These are phyloP conservation scores for Rhinichthys osculus DNA, from an alignment of 2,797 vertebrate genomes.

Conservation along the genomic window DNA sequence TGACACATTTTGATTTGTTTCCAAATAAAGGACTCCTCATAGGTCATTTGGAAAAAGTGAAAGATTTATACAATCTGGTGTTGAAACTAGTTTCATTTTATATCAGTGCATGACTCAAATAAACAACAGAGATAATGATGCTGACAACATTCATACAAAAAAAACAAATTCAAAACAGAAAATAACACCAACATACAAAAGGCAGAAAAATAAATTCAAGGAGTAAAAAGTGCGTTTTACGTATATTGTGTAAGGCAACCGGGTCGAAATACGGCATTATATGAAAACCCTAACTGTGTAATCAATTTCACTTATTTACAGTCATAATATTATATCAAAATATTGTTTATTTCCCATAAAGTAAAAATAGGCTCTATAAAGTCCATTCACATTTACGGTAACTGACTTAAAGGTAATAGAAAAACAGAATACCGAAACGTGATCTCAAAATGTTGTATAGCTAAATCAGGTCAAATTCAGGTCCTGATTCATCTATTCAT, in stretches of 20 bases:
- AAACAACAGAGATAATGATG: constrained; percentile 23
- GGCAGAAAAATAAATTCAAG: neutral
- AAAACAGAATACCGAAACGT: constrained; percentile 51
- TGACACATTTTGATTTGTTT: constrained; percentile 14
- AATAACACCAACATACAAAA: constrained; percentile 14
- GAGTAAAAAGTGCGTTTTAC: constrained; percentile 62
- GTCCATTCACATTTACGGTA: constrained; percentile 58
- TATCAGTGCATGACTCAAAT: constrained; percentile 63
- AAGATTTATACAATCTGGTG: constrained; percentile 6
- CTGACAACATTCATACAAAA: constrained; percentile 33
- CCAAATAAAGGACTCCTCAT: constrained; percentile 6
- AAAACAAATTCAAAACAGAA: constrained; percentile 42
- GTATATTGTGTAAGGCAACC: constrained; percentile 76
- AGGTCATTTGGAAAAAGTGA: neutral
- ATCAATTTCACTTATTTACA: constrained; percentile 67
- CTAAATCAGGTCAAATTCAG: neutral
- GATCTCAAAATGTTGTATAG: constrained; percentile 47
- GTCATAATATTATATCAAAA: constrained; percentile 74
- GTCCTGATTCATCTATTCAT: neutral
- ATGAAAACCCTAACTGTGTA: constrained; percentile 58
- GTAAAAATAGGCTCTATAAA: constrained; percentile 74
- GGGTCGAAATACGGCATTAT: constrained; percentile 64
- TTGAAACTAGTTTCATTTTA: constrained; percentile 33
- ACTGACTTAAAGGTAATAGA: constrained; percentile 53
- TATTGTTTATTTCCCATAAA: constrained; percentile 73